Base-by-base conservation (phyloP, 2,797 vertebrate species). In the Schizopygopsis pylzovi region DNA sequence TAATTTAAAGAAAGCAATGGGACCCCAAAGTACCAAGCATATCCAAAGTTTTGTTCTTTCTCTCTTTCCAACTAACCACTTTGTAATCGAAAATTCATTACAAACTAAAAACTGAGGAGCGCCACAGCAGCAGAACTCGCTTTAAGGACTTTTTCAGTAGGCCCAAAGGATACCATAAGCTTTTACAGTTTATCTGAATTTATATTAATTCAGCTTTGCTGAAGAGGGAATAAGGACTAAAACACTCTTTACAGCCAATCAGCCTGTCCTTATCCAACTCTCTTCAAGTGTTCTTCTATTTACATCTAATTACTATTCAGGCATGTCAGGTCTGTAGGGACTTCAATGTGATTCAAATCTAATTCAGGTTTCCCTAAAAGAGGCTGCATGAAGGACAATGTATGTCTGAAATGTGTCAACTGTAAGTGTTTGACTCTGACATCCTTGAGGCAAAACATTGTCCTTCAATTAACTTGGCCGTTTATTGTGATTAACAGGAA, bases 241-340 rank as follows among this genome's bases (percentile, higher is more conserved):
- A 61, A 56, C 88, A 56, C 49, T 70, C 41, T 79, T 79, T 71
- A 45, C 47, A 79, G 67, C 77, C 73, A 82, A 82, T 85, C 81
- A 88, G 47, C 25, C 65, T 45, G 47, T 83, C 59, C 54, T 81
- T 33, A 73, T 68, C 25, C 65, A 65, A 76, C 82, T 72, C 61
- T 61, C 73, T 45, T 67, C 37, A 79, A 76, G 33, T 71, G 47
- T 68, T 78, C 79, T 85, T 87, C 54, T 70, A 87, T 84, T 68
- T 79, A 87, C 72, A 87, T 81, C 41, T 85, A 56, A 85, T 85
- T 81, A 85, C 80, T 72, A 76, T 89, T 84, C 85, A 88, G 83
- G 75, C 59, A 65, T 82, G 79, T 75, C 73, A 86, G 79, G 59
- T 77, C 73, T 75, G 82, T 63, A 70, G 37, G 47, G 79, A 85